Conservation (phyloP, 1,140 invertebrate genomes). For the Stratiolaelaps scimitus region DNA sequence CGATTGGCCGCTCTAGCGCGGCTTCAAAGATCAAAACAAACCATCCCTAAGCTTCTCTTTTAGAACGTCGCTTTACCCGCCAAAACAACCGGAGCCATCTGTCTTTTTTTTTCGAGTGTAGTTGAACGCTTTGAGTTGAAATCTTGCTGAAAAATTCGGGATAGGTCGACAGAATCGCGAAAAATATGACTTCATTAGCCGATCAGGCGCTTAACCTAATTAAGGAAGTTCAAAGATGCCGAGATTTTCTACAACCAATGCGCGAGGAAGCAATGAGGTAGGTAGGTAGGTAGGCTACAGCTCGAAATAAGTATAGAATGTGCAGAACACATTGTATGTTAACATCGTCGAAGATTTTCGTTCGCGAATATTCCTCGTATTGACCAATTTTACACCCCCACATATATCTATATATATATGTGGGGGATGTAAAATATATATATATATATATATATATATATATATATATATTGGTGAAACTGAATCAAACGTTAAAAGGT, state of each 20-base stretch:
- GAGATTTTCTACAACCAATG: constrained; percentile 16
- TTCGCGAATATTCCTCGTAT: not conserved
- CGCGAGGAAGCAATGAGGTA: constrained; percentile 23
- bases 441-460: no score
- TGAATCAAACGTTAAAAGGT: no score
- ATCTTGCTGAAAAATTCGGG: not conserved
- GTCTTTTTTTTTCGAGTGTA: not conserved
- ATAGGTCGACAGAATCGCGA: not conserved
- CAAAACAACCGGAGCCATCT: not conserved
- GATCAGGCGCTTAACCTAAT: constrained; percentile 10
- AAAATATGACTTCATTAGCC: constrained; percentile 15
- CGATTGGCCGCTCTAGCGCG: no score
- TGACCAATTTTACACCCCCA: no score
- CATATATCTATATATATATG: no score
- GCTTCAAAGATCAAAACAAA: not conserved
- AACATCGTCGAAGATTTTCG: not conserved
- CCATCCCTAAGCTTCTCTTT: not conserved
- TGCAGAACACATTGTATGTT: not conserved
- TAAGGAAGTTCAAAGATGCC: constrained; percentile 8
- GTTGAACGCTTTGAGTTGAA: not conserved
- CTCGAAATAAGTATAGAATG: no score
- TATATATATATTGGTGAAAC: no score
- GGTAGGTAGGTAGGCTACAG: no score
- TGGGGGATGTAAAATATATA: no score
- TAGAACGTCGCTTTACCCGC: constrained; percentile 12